phyloP scores from a whole-genome alignment of 2,797 vertebrate genomes.

The Clarias laeviceps region DNA sequence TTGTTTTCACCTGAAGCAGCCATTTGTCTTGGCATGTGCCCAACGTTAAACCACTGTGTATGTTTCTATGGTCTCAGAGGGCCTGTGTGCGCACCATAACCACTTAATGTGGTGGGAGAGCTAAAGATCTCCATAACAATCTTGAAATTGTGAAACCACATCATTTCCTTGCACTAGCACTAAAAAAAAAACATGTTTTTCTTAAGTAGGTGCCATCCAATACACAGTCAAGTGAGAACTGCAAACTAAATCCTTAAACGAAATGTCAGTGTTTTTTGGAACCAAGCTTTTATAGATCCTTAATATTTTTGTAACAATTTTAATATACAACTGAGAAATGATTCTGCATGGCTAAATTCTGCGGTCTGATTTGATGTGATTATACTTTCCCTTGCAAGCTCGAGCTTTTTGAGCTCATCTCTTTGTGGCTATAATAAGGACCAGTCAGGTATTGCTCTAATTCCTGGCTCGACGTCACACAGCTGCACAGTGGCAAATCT shows the following conservation, averaged over 20 bases:
- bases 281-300: background rate
- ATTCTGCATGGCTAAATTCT: background rate
- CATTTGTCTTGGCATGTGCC: constrained; percentile 79
- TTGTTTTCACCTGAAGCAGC: constrained; percentile 82
- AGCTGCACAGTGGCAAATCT: constrained; percentile 36
- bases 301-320: constrained; percentile 2
- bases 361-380: background rate
- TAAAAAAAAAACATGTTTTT: constrained; percentile 53
- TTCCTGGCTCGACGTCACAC: constrained; percentile 33
- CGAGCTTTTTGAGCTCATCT: constrained; percentile 32
- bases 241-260: constrained; percentile 20
- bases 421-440: constrained; percentile 39
- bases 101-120: constrained; percentile 75
- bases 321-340: background rate
- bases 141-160: constrained; percentile 80
- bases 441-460: constrained; percentile 35
- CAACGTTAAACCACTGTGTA: constrained; percentile 80
- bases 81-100: constrained; percentile 76
- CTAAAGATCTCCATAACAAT: constrained; percentile 77
- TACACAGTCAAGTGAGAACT: constrained; percentile 37
- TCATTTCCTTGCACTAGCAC: constrained; percentile 69
- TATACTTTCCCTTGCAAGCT: background rate
- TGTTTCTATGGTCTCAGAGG: constrained; percentile 78
- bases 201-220: constrained; percentile 53
- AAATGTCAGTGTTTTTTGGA: background rate